Conservation (phyloP, 2,113 vertebrate species). For the Jaculus jaculus region DNA sequence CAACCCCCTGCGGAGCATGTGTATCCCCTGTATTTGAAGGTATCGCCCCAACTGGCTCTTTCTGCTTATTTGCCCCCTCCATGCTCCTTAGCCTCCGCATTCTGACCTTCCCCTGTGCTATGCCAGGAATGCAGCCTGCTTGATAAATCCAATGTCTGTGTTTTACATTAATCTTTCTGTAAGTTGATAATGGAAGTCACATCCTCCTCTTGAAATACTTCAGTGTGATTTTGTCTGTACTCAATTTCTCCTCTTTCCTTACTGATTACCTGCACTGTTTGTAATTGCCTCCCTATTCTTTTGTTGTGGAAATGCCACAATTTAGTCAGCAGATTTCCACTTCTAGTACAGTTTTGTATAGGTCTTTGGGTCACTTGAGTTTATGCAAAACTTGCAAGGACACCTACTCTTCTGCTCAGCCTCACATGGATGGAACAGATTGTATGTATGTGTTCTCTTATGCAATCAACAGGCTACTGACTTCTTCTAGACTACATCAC, state of each 20-base stretch:
- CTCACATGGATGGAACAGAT: not conserved
- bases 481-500: not conserved
- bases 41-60: not conserved
- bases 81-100: not conserved
- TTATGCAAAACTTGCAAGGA: not conserved
- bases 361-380: not conserved
- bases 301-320: not conserved
- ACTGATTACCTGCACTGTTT: not conserved
- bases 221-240: not conserved
- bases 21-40: not conserved
- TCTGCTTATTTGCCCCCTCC: fast-evolving
- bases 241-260: not conserved
- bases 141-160: not conserved
- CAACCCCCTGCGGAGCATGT: fast-evolving
- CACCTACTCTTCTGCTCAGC: not conserved
- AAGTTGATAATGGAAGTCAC: not conserved
- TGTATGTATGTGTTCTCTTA: not conserved
- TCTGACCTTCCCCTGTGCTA: not conserved
- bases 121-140: not conserved
- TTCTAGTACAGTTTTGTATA: not conserved
- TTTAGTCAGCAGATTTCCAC: not conserved
- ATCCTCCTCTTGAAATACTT: not conserved
- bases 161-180: not conserved
- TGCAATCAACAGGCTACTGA: not conserved
- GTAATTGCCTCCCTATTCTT: not conserved